Evolutionary conservation across 2,797 vertebrate genomes (phyloP).

Genomic region (Pseudomugil tenellus): DNA sequence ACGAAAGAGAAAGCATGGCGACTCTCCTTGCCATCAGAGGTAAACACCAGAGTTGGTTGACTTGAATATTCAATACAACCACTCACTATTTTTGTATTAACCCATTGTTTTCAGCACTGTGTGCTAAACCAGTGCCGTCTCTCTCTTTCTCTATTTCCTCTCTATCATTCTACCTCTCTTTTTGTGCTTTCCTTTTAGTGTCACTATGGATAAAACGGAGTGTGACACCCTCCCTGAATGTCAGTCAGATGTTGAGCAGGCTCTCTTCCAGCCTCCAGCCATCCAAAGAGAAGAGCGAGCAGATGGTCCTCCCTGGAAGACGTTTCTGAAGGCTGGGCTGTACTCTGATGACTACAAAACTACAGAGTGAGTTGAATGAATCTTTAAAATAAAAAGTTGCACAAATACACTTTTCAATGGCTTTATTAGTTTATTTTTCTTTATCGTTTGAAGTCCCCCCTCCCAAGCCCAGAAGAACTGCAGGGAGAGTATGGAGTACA

Average conservation of each 20-base stretch:
- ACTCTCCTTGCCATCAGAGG: slow-evolving; percentile 74
- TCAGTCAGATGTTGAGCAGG: slow-evolving; percentile 77
- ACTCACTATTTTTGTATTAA: slow-evolving; percentile 75
- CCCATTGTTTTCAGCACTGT: slow-evolving; percentile 82
- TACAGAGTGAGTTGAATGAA: slow-evolving; percentile 87
- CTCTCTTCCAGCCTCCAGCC: slow-evolving; percentile 69
- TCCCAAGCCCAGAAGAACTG: slow-evolving; percentile 85
- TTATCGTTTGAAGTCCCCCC: slow-evolving; percentile 81
- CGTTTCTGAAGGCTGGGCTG: slow-evolving; percentile 94
- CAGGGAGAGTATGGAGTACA: slow-evolving; percentile 90
- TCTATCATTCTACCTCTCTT: slow-evolving; percentile 77
- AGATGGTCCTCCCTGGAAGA: slow-evolving; percentile 89
- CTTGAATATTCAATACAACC: slow-evolving; percentile 69
- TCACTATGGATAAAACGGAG: slow-evolving; percentile 70
- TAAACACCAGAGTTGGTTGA: slow-evolving; percentile 75
- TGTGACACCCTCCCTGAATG: slow-evolving; percentile 75
- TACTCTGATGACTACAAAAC: slow-evolving; percentile 98
- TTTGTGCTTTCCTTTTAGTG: slow-evolving; percentile 74
- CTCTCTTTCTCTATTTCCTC: slow-evolving; percentile 72
- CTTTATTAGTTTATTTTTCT: slow-evolving; percentile 19
- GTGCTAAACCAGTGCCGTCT: slow-evolving; percentile 83
- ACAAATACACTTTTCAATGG: background rate
- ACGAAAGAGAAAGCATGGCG: slow-evolving; percentile 85
- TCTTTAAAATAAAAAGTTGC: slow-evolving; percentile 19
- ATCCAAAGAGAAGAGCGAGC: slow-evolving; percentile 87